These are phyloP conservation scores for Oreonectes daqikongensis DNA, from an alignment of 2,797 vertebrate species.

Conservation along the genomic window DNA sequence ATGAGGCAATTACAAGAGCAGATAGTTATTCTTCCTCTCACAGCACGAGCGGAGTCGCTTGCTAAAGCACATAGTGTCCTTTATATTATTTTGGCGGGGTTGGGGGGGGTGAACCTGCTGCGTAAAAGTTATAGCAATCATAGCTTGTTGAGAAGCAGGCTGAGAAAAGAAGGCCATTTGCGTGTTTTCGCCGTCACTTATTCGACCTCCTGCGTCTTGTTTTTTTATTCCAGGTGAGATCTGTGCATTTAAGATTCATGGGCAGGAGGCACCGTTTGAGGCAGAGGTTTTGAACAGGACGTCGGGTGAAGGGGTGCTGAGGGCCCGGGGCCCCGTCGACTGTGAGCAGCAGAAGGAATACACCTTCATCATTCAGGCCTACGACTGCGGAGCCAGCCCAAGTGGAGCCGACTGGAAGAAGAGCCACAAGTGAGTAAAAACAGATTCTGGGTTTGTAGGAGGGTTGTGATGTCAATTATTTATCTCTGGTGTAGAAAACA, in stretches of 20 bases:
- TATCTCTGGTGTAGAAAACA: not conserved
- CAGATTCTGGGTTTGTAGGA: not conserved
- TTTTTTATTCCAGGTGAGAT: constrained; percentile 84
- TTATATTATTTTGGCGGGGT: constrained; percentile 39
- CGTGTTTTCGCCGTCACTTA: constrained; percentile 8
- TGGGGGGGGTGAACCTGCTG: constrained; percentile 23
- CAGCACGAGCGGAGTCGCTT: constrained; percentile 41
- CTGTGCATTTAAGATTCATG: constrained; percentile 95
- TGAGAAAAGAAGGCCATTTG: constrained; percentile 29
- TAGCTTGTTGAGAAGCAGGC: constrained; percentile 35
- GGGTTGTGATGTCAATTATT: not conserved
- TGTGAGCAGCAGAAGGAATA: constrained; percentile 97
- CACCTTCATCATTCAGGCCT: constrained; percentile 96
- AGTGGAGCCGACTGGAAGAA: constrained; percentile 91
- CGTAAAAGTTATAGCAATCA: constrained; percentile 39
- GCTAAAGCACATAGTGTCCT: constrained; percentile 46
- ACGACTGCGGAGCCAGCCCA: constrained; percentile 88
- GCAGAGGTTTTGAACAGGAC: constrained; percentile 93
- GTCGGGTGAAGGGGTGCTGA: constrained; percentile 90
- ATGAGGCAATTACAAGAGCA: constrained; percentile 48
- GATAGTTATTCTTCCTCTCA: constrained; percentile 39
- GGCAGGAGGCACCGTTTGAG: constrained; percentile 90
- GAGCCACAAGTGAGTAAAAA: constrained; percentile 91
- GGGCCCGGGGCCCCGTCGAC: constrained; percentile 86
- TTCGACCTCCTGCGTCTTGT: constrained; percentile 27